Conservation (phyloP, 2,113 vertebrate genomes). For the Rana temporaria region DNA sequence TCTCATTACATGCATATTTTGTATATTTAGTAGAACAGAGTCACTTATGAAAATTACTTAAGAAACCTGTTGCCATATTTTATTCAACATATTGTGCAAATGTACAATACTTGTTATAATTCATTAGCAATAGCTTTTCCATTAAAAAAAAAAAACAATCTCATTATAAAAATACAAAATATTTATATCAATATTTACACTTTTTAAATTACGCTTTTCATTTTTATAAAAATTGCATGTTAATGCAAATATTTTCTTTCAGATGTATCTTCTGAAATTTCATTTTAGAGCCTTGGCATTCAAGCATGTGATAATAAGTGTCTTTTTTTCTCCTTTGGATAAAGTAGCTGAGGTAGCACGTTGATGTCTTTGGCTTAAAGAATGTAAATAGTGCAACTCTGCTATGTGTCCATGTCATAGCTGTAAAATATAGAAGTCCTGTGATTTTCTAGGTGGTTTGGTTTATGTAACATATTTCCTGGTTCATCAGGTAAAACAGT, state of each 20-base stretch:
- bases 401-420: constrained; percentile 78
- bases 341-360: constrained; percentile 89
- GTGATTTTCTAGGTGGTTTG: constrained; percentile 71
- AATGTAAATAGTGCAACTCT: constrained; percentile 50
- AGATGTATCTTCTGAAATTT: constrained; percentile 65
- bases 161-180: constrained; percentile 77
- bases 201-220: constrained; percentile 85
- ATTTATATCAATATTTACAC: constrained; percentile 80
- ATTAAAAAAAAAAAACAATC: constrained; percentile 72
- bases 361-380: constrained; percentile 69
- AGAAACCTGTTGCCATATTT: constrained; percentile 63
- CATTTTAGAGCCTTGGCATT: constrained; percentile 2
- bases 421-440: constrained; percentile 76
- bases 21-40: too few species aligned
- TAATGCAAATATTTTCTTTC: constrained; percentile 68
- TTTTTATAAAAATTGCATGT: constrained; percentile 68
- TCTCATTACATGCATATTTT: too few species aligned
- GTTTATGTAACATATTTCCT: constrained; percentile 70
- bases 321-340: constrained; percentile 69
- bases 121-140: constrained; percentile 69
- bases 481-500: constrained; percentile 71
- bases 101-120: constrained; percentile 67
- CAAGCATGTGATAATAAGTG: constrained; percentile 12
- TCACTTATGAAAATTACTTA: neutral
- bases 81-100: constrained; percentile 74